Base-by-base conservation (phyloP, 2,888 invertebrate genomes). In the Ochropleura plecta region DNA sequence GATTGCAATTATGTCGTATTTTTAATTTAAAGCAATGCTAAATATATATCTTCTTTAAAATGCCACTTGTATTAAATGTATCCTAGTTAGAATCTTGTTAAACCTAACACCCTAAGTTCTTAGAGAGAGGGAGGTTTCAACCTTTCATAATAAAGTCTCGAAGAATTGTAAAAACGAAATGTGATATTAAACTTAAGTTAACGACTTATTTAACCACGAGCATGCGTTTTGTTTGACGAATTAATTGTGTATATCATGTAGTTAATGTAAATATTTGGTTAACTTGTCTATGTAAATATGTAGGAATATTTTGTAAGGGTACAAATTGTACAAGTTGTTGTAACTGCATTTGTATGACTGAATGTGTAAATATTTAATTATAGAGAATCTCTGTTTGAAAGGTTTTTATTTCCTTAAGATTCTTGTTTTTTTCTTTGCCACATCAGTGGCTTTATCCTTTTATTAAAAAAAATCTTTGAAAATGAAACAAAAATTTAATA, bases 181-280 rank as follows among this genome's bases (percentile, higher is more conserved):
- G 94, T 94, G 94, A 94, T 94, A 94, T 92, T 94, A 94, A 92
- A 90, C 79, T 92, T 94, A 94, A 92, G 92, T 91, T 92, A 76
- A 79, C 51, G 73, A 86, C 80, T 85, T 88, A 82, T 86, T 80
- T 81, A 83, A 83, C 86, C 84, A 84, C 82, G 87, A 87, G 82
- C 81, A 76, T 83, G 82, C 81, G 80, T 86, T 87, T 86, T 84
- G 78, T 83, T 86, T 78, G 87, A 88, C 79, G 81, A 87, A 84
- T 88, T 82, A 80, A 85, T 87, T 80, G 75, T 86, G 76, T 90
- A 85, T 76, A 83, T 76, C 65, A 73, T 81, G 86, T 85, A 82
- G 75, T 76, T 79, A 82, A 70, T 86, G 83, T 88, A 83, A 70
- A 83, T 81, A 85, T 84, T 81, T 59, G 69, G 69, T 80, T 14